Percentiles rank a stretch among this genome's conserved stretches.
phyloP scores from a whole-genome alignment of 2,797 vertebrate species.

The Cercopithecus hamlyni region DNA sequence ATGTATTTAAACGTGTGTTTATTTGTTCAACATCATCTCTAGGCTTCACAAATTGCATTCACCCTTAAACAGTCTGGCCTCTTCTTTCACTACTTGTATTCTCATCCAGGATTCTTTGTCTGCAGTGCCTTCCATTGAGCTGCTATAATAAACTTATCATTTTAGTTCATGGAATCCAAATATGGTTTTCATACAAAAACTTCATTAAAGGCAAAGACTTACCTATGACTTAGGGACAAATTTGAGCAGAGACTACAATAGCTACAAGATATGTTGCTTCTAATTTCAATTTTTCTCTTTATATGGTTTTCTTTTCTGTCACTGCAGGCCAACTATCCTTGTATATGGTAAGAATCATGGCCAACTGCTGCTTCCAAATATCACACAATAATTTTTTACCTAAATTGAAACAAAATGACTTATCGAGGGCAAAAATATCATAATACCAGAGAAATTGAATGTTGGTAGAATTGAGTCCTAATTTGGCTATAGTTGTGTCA shows the following conservation, averaged over 20 bases:
- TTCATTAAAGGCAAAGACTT: neutral
- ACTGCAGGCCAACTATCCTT: neutral
- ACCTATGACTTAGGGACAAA: neutral
- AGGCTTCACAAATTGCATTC: neutral
- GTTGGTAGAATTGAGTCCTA: neutral
- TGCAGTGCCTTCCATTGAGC: neutral
- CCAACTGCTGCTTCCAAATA: neutral
- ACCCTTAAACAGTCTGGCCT: fast-evolving
- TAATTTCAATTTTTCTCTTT: neutral
- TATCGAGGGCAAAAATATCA: neutral
- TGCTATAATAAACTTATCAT: neutral
- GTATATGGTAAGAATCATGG: neutral
- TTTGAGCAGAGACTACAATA: neutral
- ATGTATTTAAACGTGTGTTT: neutral
- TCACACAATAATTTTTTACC: neutral
- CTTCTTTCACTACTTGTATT: neutral
- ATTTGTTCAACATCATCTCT: neutral
- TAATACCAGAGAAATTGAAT: neutral
- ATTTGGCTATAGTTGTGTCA: neutral
- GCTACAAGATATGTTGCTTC: neutral
- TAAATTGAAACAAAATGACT: neutral
- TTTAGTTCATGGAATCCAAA: neutral
- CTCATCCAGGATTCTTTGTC: neutral
- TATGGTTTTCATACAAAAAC: neutral
- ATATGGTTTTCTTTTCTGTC: neutral